A percentile compares a stretch with the other conserved stretches of the same genome.
Evolutionary conservation across 2,888 invertebrate species (phyloP).

Genomic region (Micropterix aruncella): DNA sequence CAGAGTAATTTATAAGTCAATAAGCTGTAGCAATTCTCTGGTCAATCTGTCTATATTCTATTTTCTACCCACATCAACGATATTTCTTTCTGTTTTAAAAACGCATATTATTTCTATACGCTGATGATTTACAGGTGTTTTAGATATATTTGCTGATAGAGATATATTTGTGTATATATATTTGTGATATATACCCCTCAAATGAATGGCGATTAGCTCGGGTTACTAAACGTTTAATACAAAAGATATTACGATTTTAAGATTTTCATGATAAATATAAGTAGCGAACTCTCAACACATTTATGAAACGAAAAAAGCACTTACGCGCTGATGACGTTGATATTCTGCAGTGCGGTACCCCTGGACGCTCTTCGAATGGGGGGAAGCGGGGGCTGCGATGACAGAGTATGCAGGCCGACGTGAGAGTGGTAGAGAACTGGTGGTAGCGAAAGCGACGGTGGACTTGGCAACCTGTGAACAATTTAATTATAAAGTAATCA

Average conservation of each 20-base stretch:
- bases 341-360: constrained; percentile 39
- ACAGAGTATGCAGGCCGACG: constrained; percentile 20
- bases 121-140: no score
- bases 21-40: no score
- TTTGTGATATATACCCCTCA: no score
- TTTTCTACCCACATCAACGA: no score
- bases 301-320: constrained; percentile 19
- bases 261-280: not conserved
- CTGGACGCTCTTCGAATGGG: constrained; percentile 40
- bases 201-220: no score
- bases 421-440: constrained; percentile 39
- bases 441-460: constrained; percentile 39
- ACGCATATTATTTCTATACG: no score
- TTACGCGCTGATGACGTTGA: constrained; percentile 56
- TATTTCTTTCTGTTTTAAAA: no score
- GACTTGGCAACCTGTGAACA: constrained; percentile 27
- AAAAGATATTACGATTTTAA: no score
- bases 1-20: no score
- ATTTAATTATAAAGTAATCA: not conserved
- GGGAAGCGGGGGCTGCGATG: constrained; percentile 36
- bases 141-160: not conserved
- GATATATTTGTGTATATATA: not conserved
- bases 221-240: no score
- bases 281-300: not conserved
- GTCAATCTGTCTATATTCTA: no score